Base-by-base conservation (phyloP, 2,797 vertebrate genomes). In the Macropus fuliginosus region DNA sequence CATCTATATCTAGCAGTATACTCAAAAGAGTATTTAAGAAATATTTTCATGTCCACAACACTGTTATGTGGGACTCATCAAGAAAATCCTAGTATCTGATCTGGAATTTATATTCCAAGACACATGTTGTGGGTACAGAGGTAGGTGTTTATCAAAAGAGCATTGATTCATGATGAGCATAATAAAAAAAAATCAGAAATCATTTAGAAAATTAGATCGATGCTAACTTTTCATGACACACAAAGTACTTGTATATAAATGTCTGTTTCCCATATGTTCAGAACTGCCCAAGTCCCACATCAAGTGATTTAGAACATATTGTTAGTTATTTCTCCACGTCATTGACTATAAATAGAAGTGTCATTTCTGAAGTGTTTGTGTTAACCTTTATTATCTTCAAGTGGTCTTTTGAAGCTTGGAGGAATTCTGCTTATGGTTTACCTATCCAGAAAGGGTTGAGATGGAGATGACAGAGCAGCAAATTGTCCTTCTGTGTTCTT, bases 371-470 rank as follows among this genome's bases (percentile, higher is more conserved):
- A 66, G 11, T 52, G 9, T 54, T 95, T 66, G 52, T 87, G 34
- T 27, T 62, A 95, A 92, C 95, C 95, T 95, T 16, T 96, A 4
- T 93, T 34, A 91, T 94, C 95, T 97, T 27, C 8, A 56, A 90
- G 24, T 89, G 12, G 95, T 92, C 50, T 90, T 94, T 56, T 95
- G 52, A 92, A 91, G 90, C 90, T 59, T 18, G 2, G 28, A 66
- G 16, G 56, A 66, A 46, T 16, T 59, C 91, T 93, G 10, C 34
- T 94, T 93, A 34, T 93, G 87, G n/a, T 54, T 28, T 21, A 55
- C 5, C 0, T 24, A 13, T 56, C 28, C 92, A 92, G 40, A 31
- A 93, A 55, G n/a, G 91, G 5, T 62, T 5, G 0, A 46, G n/a
- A 0, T 93, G 34, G 91, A 54, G 28, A 92, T 56, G 56, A n/a